Base-by-base conservation (phyloP, 2,113 vertebrate species). In the Toxotes chatareus region DNA sequence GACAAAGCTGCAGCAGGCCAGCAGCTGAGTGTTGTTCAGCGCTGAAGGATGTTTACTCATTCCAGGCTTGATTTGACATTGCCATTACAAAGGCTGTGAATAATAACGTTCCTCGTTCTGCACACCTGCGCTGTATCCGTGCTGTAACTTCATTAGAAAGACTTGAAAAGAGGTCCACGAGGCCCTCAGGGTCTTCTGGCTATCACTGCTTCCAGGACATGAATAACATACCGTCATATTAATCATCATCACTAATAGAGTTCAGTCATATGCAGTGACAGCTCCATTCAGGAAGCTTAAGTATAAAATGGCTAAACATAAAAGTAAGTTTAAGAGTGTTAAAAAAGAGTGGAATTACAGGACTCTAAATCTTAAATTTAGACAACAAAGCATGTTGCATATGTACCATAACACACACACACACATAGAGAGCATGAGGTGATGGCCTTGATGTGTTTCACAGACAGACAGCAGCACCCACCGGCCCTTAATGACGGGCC, bases 361-460 rank as follows among this genome's bases (percentile, higher is more conserved):
- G 46, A 60, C 10, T 4, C 13, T 9, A 31, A 59, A 53, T 53
- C 12, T 0, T 3, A 36, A 60, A 16, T 76, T 51, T 12, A 65
- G 14, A 72, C 56, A 72, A n/a, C 57, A 70, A 40, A 67, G 51
- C n/a, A 47, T 47, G 60, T 40, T 49, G 31, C 14, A 12, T 38
- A 44, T 7, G 12, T 4, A 36, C 31, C 16, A 16, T 49, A 34
- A 69, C 36, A 51, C 49, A 68, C 61, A 82, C 74, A 36, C 56
- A 59, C 56, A 78, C 73, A 69, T 63, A 23, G 13, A 44, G 51
- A 60, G 61, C 61, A 56, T 12, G 80, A 71, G 79, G 81, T 70
- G 84, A 84, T 17, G 16, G 63, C 32, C 74, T 36, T 73, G 70
- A 91, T 88, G 82, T 11, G 9, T 91, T 90, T 86, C 51, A 42